A percentile compares a stretch with the other conserved stretches of the same genome.
Conservation (phyloP, 2,113 vertebrate species). For the Glareola pratincola region DNA sequence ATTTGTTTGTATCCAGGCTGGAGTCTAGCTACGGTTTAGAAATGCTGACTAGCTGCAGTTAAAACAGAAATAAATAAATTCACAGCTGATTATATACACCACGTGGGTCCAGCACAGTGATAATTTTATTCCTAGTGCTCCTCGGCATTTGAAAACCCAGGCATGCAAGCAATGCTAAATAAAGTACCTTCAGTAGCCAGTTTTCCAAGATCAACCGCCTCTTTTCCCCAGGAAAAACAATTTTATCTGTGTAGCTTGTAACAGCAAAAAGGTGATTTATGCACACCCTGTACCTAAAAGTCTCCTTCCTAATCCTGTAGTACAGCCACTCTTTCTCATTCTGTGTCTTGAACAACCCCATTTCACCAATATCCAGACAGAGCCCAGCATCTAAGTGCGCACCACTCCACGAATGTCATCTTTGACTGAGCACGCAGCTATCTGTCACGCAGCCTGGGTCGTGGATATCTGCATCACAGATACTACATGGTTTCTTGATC, state of each 20-base stretch:
- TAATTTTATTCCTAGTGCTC: slow-evolving; percentile 24
- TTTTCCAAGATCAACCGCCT: not conserved
- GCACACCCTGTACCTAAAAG: not conserved
- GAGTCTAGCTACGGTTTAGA: not conserved
- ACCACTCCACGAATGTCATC: not conserved
- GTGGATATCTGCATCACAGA: not conserved
- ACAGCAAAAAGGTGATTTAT: not conserved
- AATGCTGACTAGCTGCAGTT: not conserved
- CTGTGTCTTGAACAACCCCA: not conserved
- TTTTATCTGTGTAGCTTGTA: not conserved
- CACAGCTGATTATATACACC: not conserved
- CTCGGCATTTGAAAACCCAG: not conserved
- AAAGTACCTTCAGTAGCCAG: not conserved
- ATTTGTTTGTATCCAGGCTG: not conserved
- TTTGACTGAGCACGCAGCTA: not conserved
- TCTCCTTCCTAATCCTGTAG: not conserved
- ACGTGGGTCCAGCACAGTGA: not conserved
- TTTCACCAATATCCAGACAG: not conserved
- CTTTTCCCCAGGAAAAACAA: not conserved
- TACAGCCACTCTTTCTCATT: not conserved
- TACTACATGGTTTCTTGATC: not conserved
- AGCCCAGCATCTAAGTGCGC: not conserved
- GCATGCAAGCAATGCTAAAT: not conserved
- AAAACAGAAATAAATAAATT: slow-evolving; percentile 27
- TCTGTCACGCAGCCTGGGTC: not conserved